phyloP scores from a whole-genome alignment of 2,113 vertebrate species.

The Notothenia rossii region DNA sequence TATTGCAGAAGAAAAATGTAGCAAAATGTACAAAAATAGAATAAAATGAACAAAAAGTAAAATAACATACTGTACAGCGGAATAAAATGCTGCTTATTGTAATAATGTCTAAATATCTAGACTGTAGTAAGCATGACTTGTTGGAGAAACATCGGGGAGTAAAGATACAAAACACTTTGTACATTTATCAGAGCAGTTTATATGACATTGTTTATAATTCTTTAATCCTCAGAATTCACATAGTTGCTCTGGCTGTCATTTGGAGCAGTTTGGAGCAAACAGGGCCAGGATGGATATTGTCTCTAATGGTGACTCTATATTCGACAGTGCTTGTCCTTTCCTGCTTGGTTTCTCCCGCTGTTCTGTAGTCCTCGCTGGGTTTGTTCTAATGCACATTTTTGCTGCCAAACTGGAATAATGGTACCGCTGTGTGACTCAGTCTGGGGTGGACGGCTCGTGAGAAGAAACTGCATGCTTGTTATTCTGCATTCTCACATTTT shows the following conservation, averaged over 20 bases:
- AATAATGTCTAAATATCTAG: too few relatives aligned
- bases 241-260: not conserved
- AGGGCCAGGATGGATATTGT: not conserved
- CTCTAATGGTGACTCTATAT: not conserved
- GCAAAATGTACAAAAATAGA: too few relatives aligned
- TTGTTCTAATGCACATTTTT: not conserved
- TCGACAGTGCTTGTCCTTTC: slow-evolving; percentile 6
- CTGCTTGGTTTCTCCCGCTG: not conserved
- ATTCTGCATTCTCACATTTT: not conserved
- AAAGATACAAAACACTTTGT: too few relatives aligned
- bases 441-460: not conserved
- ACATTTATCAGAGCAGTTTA: too few relatives aligned
- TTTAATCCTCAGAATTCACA: not conserved
- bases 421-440: not conserved
- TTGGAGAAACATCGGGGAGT: too few relatives aligned
- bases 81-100: too few relatives aligned
- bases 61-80: too few relatives aligned
- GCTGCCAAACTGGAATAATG: slow-evolving; percentile 5
- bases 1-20: too few relatives aligned
- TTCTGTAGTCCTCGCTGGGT: not conserved
- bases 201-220: not conserved
- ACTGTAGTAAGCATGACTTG: too few relatives aligned
- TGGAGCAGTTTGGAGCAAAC: not conserved
- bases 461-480: slow-evolving; percentile 9
- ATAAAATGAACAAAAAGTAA: too few relatives aligned